These are phyloP conservation scores for Clarias laeviceps DNA, from an alignment of 2,797 vertebrate genomes.

Conservation along the genomic window DNA sequence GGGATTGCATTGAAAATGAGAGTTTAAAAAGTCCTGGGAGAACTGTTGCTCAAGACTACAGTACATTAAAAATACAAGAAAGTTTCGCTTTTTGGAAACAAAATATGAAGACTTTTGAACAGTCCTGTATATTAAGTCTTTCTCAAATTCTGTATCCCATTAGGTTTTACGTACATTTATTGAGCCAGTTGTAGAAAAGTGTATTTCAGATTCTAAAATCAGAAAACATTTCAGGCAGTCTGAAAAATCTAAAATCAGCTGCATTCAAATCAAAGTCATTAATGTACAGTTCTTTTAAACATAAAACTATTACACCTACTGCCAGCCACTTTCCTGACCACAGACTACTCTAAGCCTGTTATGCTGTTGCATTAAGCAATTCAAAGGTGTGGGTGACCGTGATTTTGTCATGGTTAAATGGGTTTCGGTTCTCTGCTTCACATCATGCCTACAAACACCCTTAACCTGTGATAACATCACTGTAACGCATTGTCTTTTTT, in stretches of 20 bases:
- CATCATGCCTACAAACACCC: neutral
- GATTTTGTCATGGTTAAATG: neutral
- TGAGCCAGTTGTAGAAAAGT: conserved; percentile 28
- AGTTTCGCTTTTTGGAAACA: too few species aligned
- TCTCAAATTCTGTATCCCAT: conserved; percentile 37
- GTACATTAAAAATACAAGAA: too few species aligned
- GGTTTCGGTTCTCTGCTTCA: neutral
- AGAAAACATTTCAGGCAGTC: too few species aligned
- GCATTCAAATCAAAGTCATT: neutral
- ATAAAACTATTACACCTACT: neutral
- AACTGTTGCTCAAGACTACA: too few species aligned
- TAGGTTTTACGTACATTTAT: conserved; percentile 23
- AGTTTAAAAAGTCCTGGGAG: too few species aligned
- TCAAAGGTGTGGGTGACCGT: neutral
- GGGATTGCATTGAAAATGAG: too few species aligned
- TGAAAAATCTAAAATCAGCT: neutral
- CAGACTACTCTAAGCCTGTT: neutral
- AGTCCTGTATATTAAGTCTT: neutral
- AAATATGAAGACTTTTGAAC: neutral
- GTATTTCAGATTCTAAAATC: neutral
- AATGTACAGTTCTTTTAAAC: neutral
- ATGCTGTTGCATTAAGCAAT: neutral
- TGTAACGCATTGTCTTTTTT: neutral
- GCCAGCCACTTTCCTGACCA: neutral
- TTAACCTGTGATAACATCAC: neutral